Evolutionary conservation across 2,888 invertebrate species (phyloP).

Genomic region (Pardosa pseudoannulata): DNA sequence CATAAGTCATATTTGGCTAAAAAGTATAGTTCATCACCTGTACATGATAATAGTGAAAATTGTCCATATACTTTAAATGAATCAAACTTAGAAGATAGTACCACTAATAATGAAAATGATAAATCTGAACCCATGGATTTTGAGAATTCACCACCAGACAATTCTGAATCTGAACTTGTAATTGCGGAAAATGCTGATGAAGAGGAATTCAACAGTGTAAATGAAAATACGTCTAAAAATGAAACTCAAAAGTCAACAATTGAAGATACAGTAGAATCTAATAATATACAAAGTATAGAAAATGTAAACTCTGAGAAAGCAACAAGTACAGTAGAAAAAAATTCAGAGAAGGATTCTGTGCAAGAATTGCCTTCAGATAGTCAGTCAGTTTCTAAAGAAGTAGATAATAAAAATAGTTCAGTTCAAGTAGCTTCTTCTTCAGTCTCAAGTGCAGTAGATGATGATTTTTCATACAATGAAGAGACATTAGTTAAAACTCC

Average conservation of each 20-base stretch:
- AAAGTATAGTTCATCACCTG: not conserved
- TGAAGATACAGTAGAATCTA: not conserved
- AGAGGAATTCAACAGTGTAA: not conserved
- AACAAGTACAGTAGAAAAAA: too few relatives aligned
- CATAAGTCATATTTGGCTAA: not conserved
- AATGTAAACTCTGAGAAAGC: not conserved
- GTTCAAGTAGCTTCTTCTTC: too few relatives aligned
- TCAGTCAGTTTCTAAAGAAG: too few relatives aligned
- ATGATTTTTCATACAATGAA: not conserved
- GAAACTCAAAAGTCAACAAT: not conserved
- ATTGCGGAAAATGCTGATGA: not conserved
- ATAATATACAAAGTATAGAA: not conserved
- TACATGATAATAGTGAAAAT: not conserved
- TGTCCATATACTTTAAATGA: not conserved
- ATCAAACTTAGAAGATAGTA: not conserved
- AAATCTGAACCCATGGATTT: not conserved
- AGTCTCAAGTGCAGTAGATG: not conserved
- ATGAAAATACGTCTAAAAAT: not conserved
- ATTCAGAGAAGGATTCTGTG: too few relatives aligned
- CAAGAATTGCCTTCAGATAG: too few relatives aligned
- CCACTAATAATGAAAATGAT: not conserved
- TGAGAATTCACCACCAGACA: not conserved
- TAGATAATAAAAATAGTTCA: too few relatives aligned
- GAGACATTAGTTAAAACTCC: not conserved
- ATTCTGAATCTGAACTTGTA: not conserved